Conservation (phyloP, 2,888 invertebrate species). For the Ryuthela nishihirai region DNA sequence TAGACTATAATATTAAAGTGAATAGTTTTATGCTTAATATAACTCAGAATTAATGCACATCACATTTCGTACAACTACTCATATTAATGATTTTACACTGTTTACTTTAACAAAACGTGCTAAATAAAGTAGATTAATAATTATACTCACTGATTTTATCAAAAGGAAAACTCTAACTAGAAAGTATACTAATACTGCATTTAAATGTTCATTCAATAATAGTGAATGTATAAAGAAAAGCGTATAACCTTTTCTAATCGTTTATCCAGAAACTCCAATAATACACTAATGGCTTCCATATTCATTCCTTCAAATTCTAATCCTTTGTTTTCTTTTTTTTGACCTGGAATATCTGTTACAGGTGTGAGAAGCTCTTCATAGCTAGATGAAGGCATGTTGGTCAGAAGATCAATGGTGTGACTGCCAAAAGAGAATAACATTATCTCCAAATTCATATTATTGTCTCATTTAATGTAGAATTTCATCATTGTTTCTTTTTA, state of each 20-base stretch:
- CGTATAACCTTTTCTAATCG: conserved; percentile 60
- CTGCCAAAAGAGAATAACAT: conserved; percentile 52
- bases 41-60: no score
- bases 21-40: no score
- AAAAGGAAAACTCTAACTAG: neutral
- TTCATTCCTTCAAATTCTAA: conserved; percentile 66
- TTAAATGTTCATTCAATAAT: neutral
- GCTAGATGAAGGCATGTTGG: conserved; percentile 71
- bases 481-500: no score
- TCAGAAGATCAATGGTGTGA: conserved; percentile 78
- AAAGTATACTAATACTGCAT: neutral
- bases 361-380: conserved; percentile 66
- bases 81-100: no score
- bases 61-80: no score
- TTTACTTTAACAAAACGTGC: no score
- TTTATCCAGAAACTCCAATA: conserved; percentile 66
- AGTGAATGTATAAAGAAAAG: neutral
- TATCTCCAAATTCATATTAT: no score
- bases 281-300: conserved; percentile 69
- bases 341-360: conserved; percentile 54
- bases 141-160: no score
- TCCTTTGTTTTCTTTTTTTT: conserved; percentile 52
- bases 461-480: no score
- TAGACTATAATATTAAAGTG: no score
- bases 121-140: no score